Percentiles rank a stretch among this genome's conserved stretches.
phyloP scores from a whole-genome alignment of 2,888 invertebrate species.

The Zaprionus lineosus region DNA sequence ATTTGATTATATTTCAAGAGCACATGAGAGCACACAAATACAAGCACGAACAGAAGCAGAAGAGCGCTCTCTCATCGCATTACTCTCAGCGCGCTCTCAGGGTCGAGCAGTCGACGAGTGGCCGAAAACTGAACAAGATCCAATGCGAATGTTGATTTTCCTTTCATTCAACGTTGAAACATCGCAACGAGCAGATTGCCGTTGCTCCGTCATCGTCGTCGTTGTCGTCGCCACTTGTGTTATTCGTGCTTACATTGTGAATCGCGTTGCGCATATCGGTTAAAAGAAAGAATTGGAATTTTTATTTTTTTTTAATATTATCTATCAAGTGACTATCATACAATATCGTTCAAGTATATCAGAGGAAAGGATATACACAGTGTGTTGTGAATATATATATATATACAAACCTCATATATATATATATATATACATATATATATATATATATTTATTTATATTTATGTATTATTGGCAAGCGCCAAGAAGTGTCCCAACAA shows the following conservation, averaged over 20 bases:
- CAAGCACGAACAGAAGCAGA: constrained; percentile 18
- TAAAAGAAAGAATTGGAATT: no score
- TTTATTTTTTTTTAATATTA: neutral
- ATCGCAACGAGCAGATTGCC: constrained; percentile 80
- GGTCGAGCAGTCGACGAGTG: constrained; percentile 46
- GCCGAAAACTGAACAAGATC: constrained; percentile 80
- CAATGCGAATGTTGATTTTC: constrained; percentile 81
- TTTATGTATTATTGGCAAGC: constrained; percentile 17
- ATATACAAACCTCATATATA: no score
- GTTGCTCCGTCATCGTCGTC: constrained; percentile 50
- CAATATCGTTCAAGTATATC: neutral
- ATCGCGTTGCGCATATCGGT: constrained; percentile 13
- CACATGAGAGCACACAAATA: constrained; percentile 50
- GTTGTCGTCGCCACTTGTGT: constrained; percentile 18
- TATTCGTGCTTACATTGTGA: constrained; percentile 15
- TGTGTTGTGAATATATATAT: constrained; percentile 17
- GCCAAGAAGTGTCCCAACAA: constrained; percentile 37
- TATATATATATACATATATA: no score
- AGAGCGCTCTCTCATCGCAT: constrained; percentile 15
- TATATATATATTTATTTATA: constrained; percentile 10
- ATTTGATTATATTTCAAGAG: constrained; percentile 56
- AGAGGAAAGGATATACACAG: constrained; percentile 9
- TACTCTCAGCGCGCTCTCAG: constrained; percentile 40
- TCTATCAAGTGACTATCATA: constrained; percentile 22
- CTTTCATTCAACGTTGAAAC: constrained; percentile 81